Percentiles rank a stretch among this genome's conserved stretches.
Evolutionary conservation across 2,888 invertebrate genomes (phyloP).

Genomic region (Hypselothyrea guttata): DNA sequence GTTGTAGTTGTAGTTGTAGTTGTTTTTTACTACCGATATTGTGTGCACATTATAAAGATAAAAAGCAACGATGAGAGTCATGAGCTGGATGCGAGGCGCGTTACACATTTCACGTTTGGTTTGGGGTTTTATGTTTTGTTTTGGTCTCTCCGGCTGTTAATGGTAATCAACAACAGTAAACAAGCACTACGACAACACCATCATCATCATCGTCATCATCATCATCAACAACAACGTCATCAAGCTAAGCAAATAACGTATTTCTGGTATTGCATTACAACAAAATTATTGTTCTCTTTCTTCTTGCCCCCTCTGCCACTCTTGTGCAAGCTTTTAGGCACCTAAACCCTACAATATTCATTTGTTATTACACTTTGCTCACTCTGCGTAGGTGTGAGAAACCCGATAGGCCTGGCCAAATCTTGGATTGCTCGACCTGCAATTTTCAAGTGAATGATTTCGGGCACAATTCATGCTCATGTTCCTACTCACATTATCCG

Average conservation of each 20-base stretch:
- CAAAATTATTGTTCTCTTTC: slow-evolving; percentile 61
- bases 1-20: slow-evolving; percentile 19
- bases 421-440: slow-evolving; percentile 49
- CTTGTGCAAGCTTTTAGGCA: slow-evolving; percentile 71
- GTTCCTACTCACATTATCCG: too few species aligned
- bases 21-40: slow-evolving; percentile 72
- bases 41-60: slow-evolving; percentile 77
- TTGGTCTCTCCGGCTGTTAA: slow-evolving; percentile 36
- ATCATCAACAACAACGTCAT: slow-evolving; percentile 43
- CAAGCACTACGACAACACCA: slow-evolving; percentile 49
- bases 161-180: slow-evolving; percentile 74
- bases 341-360: slow-evolving; percentile 37
- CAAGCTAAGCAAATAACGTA: slow-evolving; percentile 62
- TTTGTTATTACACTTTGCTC: slow-evolving; percentile 8
- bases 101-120: slow-evolving; percentile 5
- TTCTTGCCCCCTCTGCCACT: neutral
- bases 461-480: neutral
- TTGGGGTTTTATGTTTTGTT: slow-evolving; percentile 34
- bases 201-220: slow-evolving; percentile 25
- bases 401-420: slow-evolving; percentile 50
- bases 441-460: slow-evolving; percentile 58
- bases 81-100: slow-evolving; percentile 44
- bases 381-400: slow-evolving; percentile 70
- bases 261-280: slow-evolving; percentile 74
- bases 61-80: slow-evolving; percentile 48